Conservation (phyloP, 1,140 invertebrate genomes). For the Gonioctena quinquepunctata region DNA sequence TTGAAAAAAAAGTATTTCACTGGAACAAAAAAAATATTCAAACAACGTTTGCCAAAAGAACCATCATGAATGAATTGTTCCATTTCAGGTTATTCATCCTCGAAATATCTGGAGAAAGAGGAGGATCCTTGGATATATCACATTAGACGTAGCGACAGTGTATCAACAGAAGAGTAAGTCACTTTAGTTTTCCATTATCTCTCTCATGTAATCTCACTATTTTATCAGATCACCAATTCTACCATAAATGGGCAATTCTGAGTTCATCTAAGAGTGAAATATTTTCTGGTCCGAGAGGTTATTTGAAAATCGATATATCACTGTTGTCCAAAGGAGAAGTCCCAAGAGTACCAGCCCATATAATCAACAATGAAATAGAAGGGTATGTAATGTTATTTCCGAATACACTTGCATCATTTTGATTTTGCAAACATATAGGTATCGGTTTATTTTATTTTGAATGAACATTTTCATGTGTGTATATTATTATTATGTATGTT, state of each 20-base stretch:
- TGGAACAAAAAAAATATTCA: no score
- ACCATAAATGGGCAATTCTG: slow-evolving; percentile 80
- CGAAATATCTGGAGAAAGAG: slow-evolving; percentile 36
- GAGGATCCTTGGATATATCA: slow-evolving; percentile 68
- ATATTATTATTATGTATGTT: no score
- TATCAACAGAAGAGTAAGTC: slow-evolving; percentile 70
- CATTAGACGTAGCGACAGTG: slow-evolving; percentile 70
- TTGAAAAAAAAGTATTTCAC: no score
- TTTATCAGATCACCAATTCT: slow-evolving; percentile 72
- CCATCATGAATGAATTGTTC: no score
- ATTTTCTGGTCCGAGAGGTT: slow-evolving; percentile 67
- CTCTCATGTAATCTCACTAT: not conserved
- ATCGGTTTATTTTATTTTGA: no score
- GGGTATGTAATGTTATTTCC: no score
- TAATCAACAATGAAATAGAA: slow-evolving; percentile 74
- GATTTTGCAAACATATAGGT: no score
- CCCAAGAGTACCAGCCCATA: slow-evolving; percentile 63
- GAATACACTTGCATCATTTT: no score
- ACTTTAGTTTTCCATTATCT: not conserved
- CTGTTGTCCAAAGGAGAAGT: slow-evolving; percentile 71
- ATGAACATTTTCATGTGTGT: no score
- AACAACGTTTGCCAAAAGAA: no score
- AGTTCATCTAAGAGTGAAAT: slow-evolving; percentile 68
- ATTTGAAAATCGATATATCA: slow-evolving; percentile 76
- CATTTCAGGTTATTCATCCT: slow-evolving; percentile 49